A percentile compares a stretch with the other conserved stretches of the same genome.
These are phyloP conservation scores for Sepioteuthis lessoniana DNA, from an alignment of 2,888 invertebrate genomes.

Conservation along the genomic window DNA sequence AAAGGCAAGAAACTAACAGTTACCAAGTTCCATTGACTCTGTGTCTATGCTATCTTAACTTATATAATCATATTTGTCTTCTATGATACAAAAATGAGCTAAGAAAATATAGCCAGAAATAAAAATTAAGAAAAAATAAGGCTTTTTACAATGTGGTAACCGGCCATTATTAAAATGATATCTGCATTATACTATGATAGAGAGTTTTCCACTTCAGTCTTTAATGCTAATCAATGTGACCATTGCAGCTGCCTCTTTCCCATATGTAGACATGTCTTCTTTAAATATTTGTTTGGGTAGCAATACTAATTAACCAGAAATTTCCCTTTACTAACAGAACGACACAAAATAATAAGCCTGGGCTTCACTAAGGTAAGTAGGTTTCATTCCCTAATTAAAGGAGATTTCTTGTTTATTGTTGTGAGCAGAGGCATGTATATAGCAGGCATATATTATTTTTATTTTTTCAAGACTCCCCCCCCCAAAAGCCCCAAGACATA, in stretches of 20 bases:
- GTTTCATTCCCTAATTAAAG: constrained; percentile 25
- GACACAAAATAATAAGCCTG: constrained; percentile 43
- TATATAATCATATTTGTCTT: too few relatives aligned
- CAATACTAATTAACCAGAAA: constrained; percentile 41
- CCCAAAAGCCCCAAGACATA: too few relatives aligned
- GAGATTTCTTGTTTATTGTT: constrained; percentile 41
- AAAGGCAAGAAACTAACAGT: too few relatives aligned
- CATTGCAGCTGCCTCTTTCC: not conserved
- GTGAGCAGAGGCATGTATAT: constrained; percentile 44
- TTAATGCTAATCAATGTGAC: not conserved
- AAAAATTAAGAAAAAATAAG: not conserved
- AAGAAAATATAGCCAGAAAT: too few relatives aligned
- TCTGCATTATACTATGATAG: not conserved
- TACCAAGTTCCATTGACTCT: too few relatives aligned
- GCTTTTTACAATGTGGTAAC: not conserved
- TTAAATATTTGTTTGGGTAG: constrained; percentile 20
- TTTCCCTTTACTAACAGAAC: constrained; percentile 48
- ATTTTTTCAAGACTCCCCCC: too few relatives aligned
- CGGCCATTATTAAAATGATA: not conserved
- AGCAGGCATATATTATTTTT: not conserved
- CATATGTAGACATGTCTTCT: not conserved
- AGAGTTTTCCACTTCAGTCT: not conserved
- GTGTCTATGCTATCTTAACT: too few relatives aligned
- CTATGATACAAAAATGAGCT: too few relatives aligned
- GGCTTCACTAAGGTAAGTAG: constrained; percentile 42